Percentiles rank a stretch among this genome's conserved stretches.
Evolutionary conservation across 2,888 invertebrate species (phyloP).

Genomic region (Eristalinus sepulchralis): DNA sequence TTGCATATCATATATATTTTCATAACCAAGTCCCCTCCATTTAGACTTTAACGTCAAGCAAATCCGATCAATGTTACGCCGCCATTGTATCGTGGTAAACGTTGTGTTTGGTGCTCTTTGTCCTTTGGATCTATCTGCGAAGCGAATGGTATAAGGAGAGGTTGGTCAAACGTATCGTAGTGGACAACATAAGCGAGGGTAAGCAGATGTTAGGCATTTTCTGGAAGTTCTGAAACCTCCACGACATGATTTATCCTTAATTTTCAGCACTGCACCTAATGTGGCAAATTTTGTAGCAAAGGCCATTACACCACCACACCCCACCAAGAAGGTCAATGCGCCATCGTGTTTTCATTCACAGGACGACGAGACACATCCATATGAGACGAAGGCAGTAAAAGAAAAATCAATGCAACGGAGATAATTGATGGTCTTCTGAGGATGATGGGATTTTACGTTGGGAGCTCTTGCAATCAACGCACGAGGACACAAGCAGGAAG

Average conservation of each 20-base stretch:
- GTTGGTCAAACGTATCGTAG: constrained; percentile 74
- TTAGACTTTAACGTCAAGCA: constrained; percentile 40
- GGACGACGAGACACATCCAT: constrained; percentile 27
- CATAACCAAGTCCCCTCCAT: constrained; percentile 32
- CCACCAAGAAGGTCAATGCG: constrained; percentile 68
- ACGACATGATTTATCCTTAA: not conserved
- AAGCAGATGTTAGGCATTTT: constrained; percentile 79
- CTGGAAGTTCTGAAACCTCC: not conserved
- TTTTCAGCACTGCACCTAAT: constrained; percentile 82
- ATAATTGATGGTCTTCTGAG: constrained; percentile 83
- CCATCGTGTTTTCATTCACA: constrained; percentile 21
- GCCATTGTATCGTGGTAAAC: constrained; percentile 34
- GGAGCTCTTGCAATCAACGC: constrained; percentile 92
- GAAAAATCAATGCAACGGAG: constrained; percentile 48
- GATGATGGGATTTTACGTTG: constrained; percentile 88
- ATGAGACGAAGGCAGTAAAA: constrained; percentile 54
- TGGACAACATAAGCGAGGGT: constrained; percentile 79
- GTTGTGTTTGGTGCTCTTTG: constrained; percentile 43
- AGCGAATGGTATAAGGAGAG: constrained; percentile 67
- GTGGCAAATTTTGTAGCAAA: constrained; percentile 85
- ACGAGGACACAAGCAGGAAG: no score
- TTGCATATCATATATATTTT: constrained; percentile 17
- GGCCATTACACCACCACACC: constrained; percentile 80
- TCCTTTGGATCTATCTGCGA: constrained; percentile 50
- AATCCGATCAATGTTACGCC: constrained; percentile 26